These are phyloP conservation scores for Acleris literana DNA, from an alignment of 2,888 invertebrate species.

Conservation along the genomic window DNA sequence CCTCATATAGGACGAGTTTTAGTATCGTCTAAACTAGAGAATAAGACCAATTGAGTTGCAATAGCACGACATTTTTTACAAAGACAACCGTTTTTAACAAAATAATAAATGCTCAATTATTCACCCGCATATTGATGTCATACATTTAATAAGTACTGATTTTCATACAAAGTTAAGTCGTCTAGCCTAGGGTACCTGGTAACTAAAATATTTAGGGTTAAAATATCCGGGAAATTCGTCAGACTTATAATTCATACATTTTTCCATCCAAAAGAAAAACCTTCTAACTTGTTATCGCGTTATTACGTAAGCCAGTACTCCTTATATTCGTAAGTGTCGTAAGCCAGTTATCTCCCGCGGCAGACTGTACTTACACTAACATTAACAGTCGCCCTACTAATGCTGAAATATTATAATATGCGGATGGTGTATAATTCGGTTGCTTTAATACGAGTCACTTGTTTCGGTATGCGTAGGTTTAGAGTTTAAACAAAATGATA, in stretches of 20 bases:
- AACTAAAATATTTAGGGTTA: background rate
- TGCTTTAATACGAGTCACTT: conserved; percentile 11
- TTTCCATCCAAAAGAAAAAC: background rate
- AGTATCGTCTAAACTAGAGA: no score
- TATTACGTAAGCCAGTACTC: conserved; percentile 17
- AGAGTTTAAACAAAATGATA: background rate
- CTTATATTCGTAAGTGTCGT: conserved; percentile 27
- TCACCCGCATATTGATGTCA: no score
- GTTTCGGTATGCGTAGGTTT: background rate
- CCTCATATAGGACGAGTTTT: no score
- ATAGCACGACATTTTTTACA: no score
- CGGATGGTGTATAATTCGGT: conserved; percentile 22
- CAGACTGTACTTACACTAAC: conserved; percentile 31
- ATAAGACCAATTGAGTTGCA: no score
- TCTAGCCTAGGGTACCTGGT: no score
- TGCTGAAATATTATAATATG: conserved; percentile 35
- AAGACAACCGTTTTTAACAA: no score
- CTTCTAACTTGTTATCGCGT: conserved; percentile 26
- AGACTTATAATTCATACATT: background rate
- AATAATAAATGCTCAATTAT: no score
- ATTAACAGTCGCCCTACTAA: conserved; percentile 31
- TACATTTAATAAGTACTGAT: no score
- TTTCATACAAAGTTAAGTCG: no score
- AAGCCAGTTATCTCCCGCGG: conserved; percentile 30
- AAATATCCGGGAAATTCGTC: background rate